Evolutionary conservation across 2,888 invertebrate species (phyloP).

Genomic region (Cerastis rubricosa): DNA sequence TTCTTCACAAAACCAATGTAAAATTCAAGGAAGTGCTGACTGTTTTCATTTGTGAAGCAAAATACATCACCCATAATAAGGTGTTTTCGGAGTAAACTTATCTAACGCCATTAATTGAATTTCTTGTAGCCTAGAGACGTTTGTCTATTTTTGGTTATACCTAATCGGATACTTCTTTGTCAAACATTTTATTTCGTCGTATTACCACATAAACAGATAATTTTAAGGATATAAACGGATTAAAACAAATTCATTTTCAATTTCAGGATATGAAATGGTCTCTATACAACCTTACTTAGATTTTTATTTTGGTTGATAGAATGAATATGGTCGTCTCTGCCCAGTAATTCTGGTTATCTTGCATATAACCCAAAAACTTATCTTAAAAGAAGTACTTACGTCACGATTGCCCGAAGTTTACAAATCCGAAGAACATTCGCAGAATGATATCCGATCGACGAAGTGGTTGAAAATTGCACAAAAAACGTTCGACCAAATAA

Average conservation of each 20-base stretch:
- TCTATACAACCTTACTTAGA: background rate
- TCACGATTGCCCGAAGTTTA: background rate
- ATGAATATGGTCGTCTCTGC: background rate
- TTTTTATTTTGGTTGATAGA: background rate
- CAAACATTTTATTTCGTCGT: background rate
- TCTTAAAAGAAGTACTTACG: background rate
- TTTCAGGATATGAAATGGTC: background rate
- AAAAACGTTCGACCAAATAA: background rate
- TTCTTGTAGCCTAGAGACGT: background rate
- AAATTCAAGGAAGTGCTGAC: background rate
- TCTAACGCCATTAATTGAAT: background rate
- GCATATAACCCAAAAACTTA: background rate
- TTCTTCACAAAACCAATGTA: constrained; percentile 1
- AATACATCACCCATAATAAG: background rate
- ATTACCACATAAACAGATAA: background rate
- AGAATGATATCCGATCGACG: background rate
- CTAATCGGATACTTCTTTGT: background rate
- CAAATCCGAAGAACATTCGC: background rate
- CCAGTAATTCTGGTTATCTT: background rate
- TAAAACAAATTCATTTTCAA: background rate
- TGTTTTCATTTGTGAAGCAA: background rate
- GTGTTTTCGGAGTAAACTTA: background rate
- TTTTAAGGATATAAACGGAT: background rate
- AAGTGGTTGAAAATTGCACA: background rate
- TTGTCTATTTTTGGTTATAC: background rate